Base-by-base conservation (phyloP, 2,797 vertebrate genomes). In the Valencia hispanica region DNA sequence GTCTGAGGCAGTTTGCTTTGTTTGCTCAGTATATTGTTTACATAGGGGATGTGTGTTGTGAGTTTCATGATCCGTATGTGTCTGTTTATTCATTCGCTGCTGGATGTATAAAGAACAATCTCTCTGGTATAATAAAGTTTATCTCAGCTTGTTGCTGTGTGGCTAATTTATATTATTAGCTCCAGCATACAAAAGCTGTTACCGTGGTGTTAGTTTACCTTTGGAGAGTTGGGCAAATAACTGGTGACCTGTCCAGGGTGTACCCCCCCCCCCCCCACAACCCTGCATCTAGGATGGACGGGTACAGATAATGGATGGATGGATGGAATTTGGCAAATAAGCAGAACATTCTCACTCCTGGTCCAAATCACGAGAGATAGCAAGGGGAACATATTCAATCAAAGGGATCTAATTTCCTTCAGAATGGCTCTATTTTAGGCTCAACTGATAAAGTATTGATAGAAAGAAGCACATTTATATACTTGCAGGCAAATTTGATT, bases 381-480 rank as follows among this genome's bases (percentile, higher is more conserved):
- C 48, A 22, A 30, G 15, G 59, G 66, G 36, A 76, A 50, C 78
- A 79, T 45, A 45, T 45, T 25, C 80, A 83, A 89, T 91, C 73
- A 86, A 69, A 81, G 43, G 79, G 81, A 89, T 88, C 73, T 73
- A 78, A 88, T 87, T 89, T 88, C 81, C 85, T 84, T 84, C 69
- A 81, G 69, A 79, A 65, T 14, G 5, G 68, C 61, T 78, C 75
- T 77, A 86, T 83, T 91, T 89, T 79, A 74, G 78, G 66, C 25
- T 77, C 66, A 55, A 77, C 65, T 78, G 74, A 86, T 78, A 50
- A 79, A 70, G 73, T 70, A 79, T 53, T 81, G 47, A 79, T 81
- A 66, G 68, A 86, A 74, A 83, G 81, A 88, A 91, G 91, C 66
- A 66, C 72, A 81, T 84, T 84, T 78, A 79, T 86, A 87, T 77